A percentile compares a stretch with the other conserved stretches of the same genome.
Evolutionary conservation across 2,797 vertebrate species (phyloP).

Genomic region (Dryobates pubescens): DNA sequence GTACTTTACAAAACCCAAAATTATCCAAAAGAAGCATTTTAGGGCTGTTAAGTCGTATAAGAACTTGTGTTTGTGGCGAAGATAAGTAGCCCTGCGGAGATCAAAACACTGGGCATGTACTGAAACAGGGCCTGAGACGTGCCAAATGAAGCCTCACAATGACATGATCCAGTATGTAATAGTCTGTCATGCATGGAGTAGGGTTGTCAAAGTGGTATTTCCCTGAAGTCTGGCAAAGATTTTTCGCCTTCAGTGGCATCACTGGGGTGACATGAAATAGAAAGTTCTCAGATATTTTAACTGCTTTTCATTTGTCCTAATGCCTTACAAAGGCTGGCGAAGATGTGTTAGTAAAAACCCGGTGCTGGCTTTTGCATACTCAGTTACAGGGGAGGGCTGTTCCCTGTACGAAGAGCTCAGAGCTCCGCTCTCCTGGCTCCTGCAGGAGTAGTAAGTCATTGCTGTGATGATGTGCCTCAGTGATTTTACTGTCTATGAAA

Average conservation of each 20-base stretch:
- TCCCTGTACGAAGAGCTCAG: slow-evolving; percentile 28
- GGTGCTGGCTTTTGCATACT: not conserved
- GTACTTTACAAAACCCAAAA: not conserved
- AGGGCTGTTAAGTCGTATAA: not conserved
- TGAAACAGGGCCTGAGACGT: not conserved
- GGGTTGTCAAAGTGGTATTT: slow-evolving; percentile 2
- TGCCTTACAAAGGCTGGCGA: not conserved
- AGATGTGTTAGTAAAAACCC: not conserved
- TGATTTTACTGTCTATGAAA: slow-evolving; percentile 73
- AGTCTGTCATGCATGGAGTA: not conserved
- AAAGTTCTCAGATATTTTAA: not conserved
- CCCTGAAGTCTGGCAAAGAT: not conserved
- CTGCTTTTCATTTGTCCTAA: not conserved
- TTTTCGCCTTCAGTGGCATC: not conserved
- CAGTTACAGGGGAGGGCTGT: not conserved
- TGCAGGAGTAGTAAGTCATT: slow-evolving; percentile 67
- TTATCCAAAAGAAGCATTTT: not conserved
- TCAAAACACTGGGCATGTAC: not conserved
- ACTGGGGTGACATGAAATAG: not conserved
- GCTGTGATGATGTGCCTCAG: slow-evolving; percentile 72
- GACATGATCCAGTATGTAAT: not conserved
- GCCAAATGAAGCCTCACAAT: not conserved
- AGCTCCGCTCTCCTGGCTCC: slow-evolving; percentile 63
- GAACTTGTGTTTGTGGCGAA: not conserved
- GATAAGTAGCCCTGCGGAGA: not conserved